A percentile compares a stretch with the other conserved stretches of the same genome.
phyloP scores from a whole-genome alignment of 2,888 invertebrate species.

The Empis livida region DNA sequence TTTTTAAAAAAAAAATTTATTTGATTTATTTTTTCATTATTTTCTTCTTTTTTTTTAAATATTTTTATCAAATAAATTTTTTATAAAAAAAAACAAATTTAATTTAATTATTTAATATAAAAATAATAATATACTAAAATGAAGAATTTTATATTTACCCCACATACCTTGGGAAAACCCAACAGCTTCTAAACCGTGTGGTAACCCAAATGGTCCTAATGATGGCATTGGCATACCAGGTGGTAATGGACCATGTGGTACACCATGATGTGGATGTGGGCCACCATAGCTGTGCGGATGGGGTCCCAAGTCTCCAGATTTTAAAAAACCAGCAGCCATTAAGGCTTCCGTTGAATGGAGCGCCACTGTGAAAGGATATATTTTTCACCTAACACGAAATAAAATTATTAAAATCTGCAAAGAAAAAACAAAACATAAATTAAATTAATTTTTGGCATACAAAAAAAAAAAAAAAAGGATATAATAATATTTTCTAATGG shows the following conservation, averaged over 20 bases:
- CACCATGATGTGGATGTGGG: conserved; percentile 35
- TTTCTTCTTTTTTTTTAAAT: too few species aligned
- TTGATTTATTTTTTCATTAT: too few species aligned
- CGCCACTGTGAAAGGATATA: conserved; percentile 33
- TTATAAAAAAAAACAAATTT: too few species aligned
- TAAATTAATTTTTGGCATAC: neutral
- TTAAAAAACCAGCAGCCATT: conserved; percentile 37
- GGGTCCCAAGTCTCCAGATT: conserved; percentile 34
- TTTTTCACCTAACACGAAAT: conserved; percentile 9
- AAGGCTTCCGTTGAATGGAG: conserved; percentile 37
- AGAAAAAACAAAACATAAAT: neutral
- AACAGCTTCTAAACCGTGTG: conserved; percentile 37
- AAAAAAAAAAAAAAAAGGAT: too few species aligned
- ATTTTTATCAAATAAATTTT: too few species aligned
- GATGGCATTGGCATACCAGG: conserved; percentile 38
- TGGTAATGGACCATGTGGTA: conserved; percentile 35
- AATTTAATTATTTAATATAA: conserved; percentile 2
- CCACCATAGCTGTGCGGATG: conserved; percentile 37
- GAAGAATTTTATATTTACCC: conserved; percentile 33
- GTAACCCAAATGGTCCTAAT: conserved; percentile 36
- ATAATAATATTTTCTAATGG: too few species aligned
- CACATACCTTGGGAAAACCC: conserved; percentile 40
- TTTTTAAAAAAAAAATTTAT: too few species aligned
- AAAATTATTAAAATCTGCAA: neutral
- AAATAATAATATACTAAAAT: neutral